Base-by-base conservation (phyloP, 2,797 vertebrate genomes). In the Ptychobarbus kaznakovi region DNA sequence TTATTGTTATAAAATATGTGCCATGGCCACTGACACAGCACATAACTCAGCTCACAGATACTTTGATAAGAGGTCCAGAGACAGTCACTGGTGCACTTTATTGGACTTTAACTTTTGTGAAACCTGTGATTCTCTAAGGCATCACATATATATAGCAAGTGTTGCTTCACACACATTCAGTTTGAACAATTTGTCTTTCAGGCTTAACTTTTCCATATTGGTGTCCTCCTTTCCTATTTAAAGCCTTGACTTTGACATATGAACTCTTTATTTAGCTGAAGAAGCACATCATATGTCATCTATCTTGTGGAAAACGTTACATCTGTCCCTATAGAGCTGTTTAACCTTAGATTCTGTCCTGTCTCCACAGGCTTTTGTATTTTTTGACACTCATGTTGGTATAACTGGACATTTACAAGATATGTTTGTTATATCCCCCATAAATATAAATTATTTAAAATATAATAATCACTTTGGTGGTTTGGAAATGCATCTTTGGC, bases 191-290 rank as follows among this genome's bases (percentile, higher is more conserved):
- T 66, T 69, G 1, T 68, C 42, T 68, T 69, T 32, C 10, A 18
- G 32, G 35, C 10, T 56, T 25, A 51, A 46, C 42, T 63, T 44
- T 28, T 46, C 25, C 10, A 6, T 35, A 44, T 74, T 51, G 40
- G 1, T 63, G 70, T 38, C 42, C 13, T 65, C 44, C 8, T 83
- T 38, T 49, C 38, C 81, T 49, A 40, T 58, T 77, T 63, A 80
- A 32, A 22, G 78, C 16, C 16, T 66, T 80, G 77, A 22, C 77
- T 28, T 76, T 83, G 72, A 83, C 58, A 51, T 74, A 74, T 65
- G 28, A 65, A 44, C 53, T 49, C 53, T 82, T 82, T 49, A 63
- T 82, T 72, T 63, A 74, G 81, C 28, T n/a, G 46, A 74, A 82
- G 35, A 42, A 82, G 18, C 51, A 46, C 56, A 82, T 35, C 42